Evolutionary conservation across 2,113 vertebrate species (phyloP), one percentile per base, ranked within the genome.

Genomic region (Dromaius novaehollandiae): DNA sequence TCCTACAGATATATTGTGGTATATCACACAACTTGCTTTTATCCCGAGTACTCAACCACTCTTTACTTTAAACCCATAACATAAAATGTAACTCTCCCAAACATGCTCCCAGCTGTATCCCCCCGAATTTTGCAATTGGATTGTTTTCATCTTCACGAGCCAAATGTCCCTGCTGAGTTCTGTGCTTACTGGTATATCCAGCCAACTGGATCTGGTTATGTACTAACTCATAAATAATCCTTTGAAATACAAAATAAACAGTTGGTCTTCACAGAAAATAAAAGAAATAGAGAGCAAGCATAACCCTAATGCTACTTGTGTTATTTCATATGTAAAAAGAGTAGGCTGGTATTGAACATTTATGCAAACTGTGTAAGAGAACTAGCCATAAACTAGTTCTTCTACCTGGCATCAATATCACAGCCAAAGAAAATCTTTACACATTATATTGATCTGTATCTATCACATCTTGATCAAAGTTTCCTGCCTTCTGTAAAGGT

Each of bases 381-480:
- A 78, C 60, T 60, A 60, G 60, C 76, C 55, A 75, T 68, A 81
- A 95, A 34, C 42, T 48, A 56, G 73, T 56, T 81, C 93, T 93
- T 95, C 80, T 86, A 80, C n/a, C 90, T 85, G 76, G 86, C 94
- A 97, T 93, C 97, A 87, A 95, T 97, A 97, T 78, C 84, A 93
- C 55, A 94, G 94, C 76, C 89, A 92, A 97, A 96, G 64, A 86
- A 96, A 95, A 97, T 98, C 96, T 50, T 97, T 97, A 95, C 94
- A 55, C 88, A 34, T 93, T 89, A 55, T 96, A 98, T 98, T 75
- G 97, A 98, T 96, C 96, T 96, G 90, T 98, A 97, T 97, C 97
- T 97, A 96, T 96, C 98, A 94, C 88, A 86, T 85, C 87, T 88
- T 96, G 95, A 98, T 98, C 98, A 98, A 98, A 98, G 97, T 97